These are phyloP conservation scores for Aporophyla nigra DNA, from an alignment of 2,888 invertebrate genomes.

Conservation along the genomic window DNA sequence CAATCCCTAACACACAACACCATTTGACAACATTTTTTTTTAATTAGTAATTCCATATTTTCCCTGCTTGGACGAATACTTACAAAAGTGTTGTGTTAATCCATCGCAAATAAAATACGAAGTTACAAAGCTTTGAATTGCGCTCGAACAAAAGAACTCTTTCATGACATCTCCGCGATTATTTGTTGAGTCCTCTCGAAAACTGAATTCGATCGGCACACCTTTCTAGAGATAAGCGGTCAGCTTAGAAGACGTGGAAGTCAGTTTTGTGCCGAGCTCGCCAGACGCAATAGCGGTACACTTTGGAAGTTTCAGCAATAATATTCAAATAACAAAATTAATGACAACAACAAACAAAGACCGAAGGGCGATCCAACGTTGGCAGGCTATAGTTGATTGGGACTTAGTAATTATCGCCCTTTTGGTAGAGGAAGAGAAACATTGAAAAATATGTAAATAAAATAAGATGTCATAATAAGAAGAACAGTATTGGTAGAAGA, in stretches of 20 bases:
- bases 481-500: too few species aligned
- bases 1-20: too few species aligned
- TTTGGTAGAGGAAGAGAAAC: too few species aligned
- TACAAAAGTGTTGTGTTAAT: neutral
- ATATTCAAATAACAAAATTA: neutral
- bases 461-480: too few species aligned
- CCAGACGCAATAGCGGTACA: neutral
- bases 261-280: neutral
- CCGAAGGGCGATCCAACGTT: too few species aligned
- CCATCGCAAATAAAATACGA: neutral
- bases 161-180: neutral
- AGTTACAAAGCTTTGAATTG: neutral
- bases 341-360: neutral
- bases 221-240: neutral
- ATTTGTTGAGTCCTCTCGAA: constrained; percentile 5
- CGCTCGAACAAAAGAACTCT: neutral
- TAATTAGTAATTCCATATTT: neutral
- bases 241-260: neutral
- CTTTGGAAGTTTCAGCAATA: neutral
- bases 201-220: neutral
- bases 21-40: too few species aligned
- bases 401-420: too few species aligned
- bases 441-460: too few species aligned
- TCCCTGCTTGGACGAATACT: neutral
- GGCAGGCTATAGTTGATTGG: too few species aligned